Percentiles rank a stretch among this genome's conserved stretches.
These are phyloP conservation scores for Cylloceria caligata DNA, from an alignment of 2,888 invertebrate species.

Conservation along the genomic window DNA sequence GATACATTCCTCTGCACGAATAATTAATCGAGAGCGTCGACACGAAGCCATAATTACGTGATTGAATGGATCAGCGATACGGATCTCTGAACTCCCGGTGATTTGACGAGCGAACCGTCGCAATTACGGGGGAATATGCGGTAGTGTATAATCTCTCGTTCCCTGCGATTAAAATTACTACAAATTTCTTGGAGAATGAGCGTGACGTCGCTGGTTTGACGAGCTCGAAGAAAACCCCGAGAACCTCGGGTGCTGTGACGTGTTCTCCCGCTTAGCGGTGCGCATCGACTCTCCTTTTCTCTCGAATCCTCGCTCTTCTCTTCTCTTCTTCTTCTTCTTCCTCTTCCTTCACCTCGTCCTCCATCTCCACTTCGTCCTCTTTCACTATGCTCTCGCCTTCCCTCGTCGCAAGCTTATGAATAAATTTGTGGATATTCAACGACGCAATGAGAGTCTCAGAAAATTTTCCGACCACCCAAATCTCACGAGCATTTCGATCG, in stretches of 20 bases:
- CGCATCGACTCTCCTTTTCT: conserved; percentile 36
- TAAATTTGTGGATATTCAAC: conserved; percentile 54
- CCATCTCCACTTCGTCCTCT: background rate
- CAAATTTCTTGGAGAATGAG: background rate
- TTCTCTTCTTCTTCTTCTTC: background rate
- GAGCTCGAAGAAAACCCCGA: conserved; percentile 30
- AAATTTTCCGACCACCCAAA: conserved; percentile 3
- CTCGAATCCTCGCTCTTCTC: background rate
- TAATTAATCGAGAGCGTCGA: conserved; percentile 10
- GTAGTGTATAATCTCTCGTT: conserved; percentile 22
- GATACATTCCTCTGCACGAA: conserved; percentile 12
- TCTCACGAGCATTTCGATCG: conserved; percentile 6
- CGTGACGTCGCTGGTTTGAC: conserved; percentile 1
- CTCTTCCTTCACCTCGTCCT: conserved; percentile 2
- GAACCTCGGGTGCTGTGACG: conserved; percentile 37
- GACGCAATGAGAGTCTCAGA: background rate
- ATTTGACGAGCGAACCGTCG: conserved; percentile 26
- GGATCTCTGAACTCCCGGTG: conserved; percentile 18
- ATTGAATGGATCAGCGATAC: conserved; percentile 23
- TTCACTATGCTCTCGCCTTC: background rate
- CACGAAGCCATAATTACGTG: background rate
- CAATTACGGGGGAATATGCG: conserved; percentile 28
- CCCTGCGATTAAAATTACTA: conserved; percentile 30
- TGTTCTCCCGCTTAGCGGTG: conserved; percentile 43
- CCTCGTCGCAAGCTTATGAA: conserved; percentile 49